A percentile compares a stretch with the other conserved stretches of the same genome.
These are phyloP conservation scores for Poeciliopsis infans DNA, from an alignment of 2,797 vertebrate species.

Conservation along the genomic window DNA sequence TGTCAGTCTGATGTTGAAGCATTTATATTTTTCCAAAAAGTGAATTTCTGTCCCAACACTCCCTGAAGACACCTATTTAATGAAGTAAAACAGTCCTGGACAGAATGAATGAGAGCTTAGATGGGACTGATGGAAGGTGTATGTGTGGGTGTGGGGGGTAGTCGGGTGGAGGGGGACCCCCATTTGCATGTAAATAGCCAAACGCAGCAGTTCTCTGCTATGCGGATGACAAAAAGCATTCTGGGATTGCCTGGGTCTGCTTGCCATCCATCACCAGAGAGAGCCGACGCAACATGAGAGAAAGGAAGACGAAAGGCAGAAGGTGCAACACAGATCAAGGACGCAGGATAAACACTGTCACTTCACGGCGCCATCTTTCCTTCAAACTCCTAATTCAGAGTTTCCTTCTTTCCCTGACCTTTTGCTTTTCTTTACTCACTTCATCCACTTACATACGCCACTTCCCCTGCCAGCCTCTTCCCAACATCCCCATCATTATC, in stretches of 20 bases:
- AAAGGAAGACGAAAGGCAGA: neutral
- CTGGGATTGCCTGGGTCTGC: slow-evolving; percentile 62
- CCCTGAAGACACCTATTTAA: slow-evolving; percentile 33
- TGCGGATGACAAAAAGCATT: slow-evolving; percentile 69
- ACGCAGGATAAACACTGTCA: slow-evolving; percentile 23
- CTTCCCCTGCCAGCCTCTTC: slow-evolving; percentile 29
- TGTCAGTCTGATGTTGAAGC: neutral
- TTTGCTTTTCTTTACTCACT: slow-evolving; percentile 31
- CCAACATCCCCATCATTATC: slow-evolving; percentile 45
- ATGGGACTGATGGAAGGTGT: slow-evolving; percentile 24
- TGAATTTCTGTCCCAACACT: neutral
- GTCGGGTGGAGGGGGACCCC: neutral
- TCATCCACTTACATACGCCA: slow-evolving; percentile 5
- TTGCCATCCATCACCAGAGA: slow-evolving; percentile 48
- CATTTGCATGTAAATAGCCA: slow-evolving; percentile 78
- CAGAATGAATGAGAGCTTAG: slow-evolving; percentile 35
- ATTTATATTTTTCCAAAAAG: neutral
- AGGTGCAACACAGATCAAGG: slow-evolving; percentile 38
- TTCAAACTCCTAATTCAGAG: slow-evolving; percentile 34
- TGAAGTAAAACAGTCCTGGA: slow-evolving; percentile 48
- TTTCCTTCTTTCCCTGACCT: slow-evolving; percentile 31
- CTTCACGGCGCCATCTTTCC: slow-evolving; percentile 10
- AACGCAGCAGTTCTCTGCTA: slow-evolving; percentile 50
- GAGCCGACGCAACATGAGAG: neutral
- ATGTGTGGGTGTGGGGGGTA: slow-evolving; percentile 10